Percentiles rank a stretch among this genome's conserved stretches.
Conservation (phyloP, 2,113 vertebrate species). For the Cochlearius cochlearius region DNA sequence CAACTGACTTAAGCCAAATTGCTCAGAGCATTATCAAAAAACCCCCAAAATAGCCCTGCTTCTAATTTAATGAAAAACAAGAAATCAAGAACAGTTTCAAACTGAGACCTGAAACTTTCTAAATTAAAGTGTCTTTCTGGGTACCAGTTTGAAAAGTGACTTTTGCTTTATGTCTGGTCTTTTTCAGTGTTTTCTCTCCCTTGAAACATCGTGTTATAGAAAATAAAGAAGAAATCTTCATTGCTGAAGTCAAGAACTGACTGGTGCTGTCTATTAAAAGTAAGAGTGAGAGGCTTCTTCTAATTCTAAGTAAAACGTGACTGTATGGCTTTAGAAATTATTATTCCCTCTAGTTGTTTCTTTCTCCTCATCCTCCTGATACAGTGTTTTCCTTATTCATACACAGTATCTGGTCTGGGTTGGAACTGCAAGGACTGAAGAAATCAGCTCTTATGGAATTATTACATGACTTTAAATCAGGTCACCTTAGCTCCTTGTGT, state of each 20-base stretch:
- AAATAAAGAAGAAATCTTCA: not conserved
- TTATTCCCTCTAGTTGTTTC: not conserved
- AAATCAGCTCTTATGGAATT: not conserved
- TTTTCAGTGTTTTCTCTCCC: not conserved
- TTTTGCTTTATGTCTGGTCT: not conserved
- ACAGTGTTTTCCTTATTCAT: not conserved
- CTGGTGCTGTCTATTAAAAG: not conserved
- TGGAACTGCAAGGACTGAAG: not conserved
- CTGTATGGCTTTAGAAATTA: not conserved
- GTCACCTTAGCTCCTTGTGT: not conserved
- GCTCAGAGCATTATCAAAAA: not conserved
- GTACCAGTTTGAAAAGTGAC: not conserved
- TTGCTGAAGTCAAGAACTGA: not conserved
- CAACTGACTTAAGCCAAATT: not conserved
- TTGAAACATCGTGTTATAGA: not conserved
- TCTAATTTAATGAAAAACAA: not conserved
- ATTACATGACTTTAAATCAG: not conserved
- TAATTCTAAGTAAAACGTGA: not conserved
- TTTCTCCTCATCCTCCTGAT: not conserved
- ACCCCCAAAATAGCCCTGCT: rapidly evolving
- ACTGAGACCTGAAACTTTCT: not conserved
- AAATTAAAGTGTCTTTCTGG: not conserved
- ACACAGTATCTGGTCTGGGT: not conserved
- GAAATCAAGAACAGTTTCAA: not conserved
- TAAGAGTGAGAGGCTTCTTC: not conserved